phyloP scores from a whole-genome alignment of 2,113 vertebrate species.

The Rhinopomastus cyanomelas region DNA sequence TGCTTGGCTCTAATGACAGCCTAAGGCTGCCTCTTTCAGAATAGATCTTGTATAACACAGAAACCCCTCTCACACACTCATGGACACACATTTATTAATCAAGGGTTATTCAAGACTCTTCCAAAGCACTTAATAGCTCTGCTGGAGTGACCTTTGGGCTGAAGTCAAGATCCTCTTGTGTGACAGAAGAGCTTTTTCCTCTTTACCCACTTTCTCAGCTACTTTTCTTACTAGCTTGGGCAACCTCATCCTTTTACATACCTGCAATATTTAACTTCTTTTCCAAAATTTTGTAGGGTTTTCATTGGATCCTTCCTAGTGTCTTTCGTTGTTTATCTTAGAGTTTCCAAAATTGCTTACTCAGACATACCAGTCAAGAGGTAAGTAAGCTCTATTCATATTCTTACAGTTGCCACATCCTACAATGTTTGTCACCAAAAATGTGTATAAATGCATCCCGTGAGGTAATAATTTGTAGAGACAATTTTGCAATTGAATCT shows the following conservation, averaged over 20 bases:
- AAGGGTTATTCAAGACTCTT: background rate
- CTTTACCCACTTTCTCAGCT: background rate
- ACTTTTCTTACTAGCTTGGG: background rate
- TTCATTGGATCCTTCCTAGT: background rate
- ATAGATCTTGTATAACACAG: background rate
- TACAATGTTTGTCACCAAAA: background rate
- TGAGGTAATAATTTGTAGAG: background rate
- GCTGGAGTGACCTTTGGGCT: background rate
- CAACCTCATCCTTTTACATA: background rate
- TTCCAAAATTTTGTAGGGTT: background rate
- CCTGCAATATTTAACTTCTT: background rate
- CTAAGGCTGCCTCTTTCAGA: background rate
- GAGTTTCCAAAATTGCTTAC: background rate
- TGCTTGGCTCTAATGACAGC: background rate
- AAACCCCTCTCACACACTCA: accelerated
- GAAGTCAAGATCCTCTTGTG: background rate
- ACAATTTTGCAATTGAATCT: background rate
- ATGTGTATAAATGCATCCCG: background rate
- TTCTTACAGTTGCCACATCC: background rate
- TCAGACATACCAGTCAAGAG: background rate
- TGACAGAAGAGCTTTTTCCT: background rate
- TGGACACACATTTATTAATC: background rate
- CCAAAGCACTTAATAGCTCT: background rate
- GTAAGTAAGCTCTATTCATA: background rate
- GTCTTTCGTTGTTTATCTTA: background rate